phyloP scores from a whole-genome alignment of 2,888 invertebrate species.

The Rhodophaea formosa region DNA sequence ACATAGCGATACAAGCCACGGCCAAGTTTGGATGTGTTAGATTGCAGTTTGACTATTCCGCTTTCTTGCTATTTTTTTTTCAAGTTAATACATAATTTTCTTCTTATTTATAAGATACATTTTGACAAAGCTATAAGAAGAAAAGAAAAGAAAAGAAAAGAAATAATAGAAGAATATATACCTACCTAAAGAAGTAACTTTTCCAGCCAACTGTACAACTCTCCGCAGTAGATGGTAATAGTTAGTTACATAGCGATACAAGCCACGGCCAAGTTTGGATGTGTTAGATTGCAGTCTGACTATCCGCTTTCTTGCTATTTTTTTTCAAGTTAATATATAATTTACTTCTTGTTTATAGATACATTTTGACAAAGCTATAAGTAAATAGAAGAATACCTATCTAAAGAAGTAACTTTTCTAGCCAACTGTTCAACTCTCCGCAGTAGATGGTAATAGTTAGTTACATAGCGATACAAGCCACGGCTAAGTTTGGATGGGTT shows the following conservation, averaged over 20 bases:
- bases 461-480: neutral
- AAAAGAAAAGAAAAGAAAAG: too few relatives aligned
- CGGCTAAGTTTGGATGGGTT: constrained; percentile 3
- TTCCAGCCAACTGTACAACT: neutral
- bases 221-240: neutral
- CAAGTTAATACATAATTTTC: too few relatives aligned
- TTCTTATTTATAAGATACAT: too few relatives aligned
- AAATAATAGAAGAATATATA: too few relatives aligned
- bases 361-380: too few relatives aligned
- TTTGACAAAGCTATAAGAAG: too few relatives aligned
- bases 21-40: constrained; percentile 2
- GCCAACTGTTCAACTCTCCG: neutral
- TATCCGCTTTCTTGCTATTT: neutral
- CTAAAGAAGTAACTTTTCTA: neutral
- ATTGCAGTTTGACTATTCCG: neutral
- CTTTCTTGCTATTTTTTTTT: neutral
- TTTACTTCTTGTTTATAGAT: too few relatives aligned
- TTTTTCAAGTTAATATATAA: too few relatives aligned
- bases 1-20: neutral
- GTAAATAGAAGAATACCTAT: too few relatives aligned
- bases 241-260: neutral
- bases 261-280: constrained; percentile 3
- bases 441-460: neutral
- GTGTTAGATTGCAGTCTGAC: constrained; percentile 1
- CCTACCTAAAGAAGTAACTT: neutral